Evolutionary conservation across 2,113 vertebrate genomes (phyloP).

Genomic region (Scytalopus superciliaris): DNA sequence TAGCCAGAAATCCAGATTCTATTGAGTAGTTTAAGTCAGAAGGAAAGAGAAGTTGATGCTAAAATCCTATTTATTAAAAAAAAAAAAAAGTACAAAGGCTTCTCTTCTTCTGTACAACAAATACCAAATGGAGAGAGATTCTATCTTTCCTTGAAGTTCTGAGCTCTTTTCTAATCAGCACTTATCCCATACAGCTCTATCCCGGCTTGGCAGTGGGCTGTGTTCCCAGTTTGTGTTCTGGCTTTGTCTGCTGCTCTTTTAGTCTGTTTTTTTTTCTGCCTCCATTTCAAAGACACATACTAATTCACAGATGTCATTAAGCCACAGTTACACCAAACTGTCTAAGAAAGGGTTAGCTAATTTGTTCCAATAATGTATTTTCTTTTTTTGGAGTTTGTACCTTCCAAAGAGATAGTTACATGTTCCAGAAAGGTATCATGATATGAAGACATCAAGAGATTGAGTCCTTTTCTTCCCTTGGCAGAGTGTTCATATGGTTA

Average conservation of each 20-base stretch:
- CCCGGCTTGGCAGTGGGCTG: neutral
- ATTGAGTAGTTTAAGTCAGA: slow-evolving; percentile 1
- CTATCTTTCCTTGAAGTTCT: slow-evolving; percentile 9
- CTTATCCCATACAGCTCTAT: neutral
- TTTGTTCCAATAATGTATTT: neutral
- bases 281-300: neutral
- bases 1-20: slow-evolving; percentile 3
- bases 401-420: neutral
- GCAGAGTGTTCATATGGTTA: neutral
- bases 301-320: neutral
- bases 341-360: neutral
- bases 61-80: neutral
- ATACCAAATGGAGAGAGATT: neutral
- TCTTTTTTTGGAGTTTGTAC: neutral
- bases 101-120: slow-evolving; percentile 10
- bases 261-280: neutral
- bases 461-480: neutral
- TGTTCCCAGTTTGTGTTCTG: slow-evolving; percentile 10
- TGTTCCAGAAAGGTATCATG: neutral
- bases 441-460: neutral
- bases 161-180: slow-evolving; percentile 23
- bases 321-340: neutral
- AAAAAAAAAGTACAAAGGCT: neutral
- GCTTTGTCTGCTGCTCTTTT: slow-evolving; percentile 1
- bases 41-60: slow-evolving; percentile 6